Evolutionary conservation across 2,888 invertebrate genomes (phyloP).

Genomic region (Amiota mariae): DNA sequence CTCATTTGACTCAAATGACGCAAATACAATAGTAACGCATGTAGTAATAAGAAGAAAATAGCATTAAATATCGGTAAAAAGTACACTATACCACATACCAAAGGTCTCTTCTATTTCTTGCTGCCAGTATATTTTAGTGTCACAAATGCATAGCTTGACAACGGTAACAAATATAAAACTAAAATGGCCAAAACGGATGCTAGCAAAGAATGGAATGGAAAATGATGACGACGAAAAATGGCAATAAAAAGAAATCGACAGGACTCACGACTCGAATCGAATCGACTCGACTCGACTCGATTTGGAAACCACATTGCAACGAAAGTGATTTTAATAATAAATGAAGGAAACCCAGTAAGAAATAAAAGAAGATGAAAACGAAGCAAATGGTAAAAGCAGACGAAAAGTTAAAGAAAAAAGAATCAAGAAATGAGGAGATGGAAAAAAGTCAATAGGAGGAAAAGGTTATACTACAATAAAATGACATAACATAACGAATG

Average conservation of each 20-base stretch:
- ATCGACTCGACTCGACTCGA: slow-evolving; percentile 36
- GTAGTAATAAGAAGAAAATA: too few species aligned
- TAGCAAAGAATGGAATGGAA: slow-evolving; percentile 10
- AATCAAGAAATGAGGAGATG: too few species aligned
- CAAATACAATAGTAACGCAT: too few species aligned
- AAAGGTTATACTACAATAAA: too few species aligned
- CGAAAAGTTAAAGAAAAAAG: too few species aligned
- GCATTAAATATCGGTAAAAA: too few species aligned
- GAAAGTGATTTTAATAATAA: slow-evolving; percentile 74
- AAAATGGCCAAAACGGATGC: slow-evolving; percentile 27
- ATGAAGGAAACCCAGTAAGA: slow-evolving; percentile 53
- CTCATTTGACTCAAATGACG: too few species aligned
- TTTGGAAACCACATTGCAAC: slow-evolving; percentile 72
- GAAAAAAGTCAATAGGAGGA: too few species aligned
- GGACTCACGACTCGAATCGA: slow-evolving; percentile 35
- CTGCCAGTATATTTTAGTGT: not conserved
- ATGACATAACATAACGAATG: too few species aligned
- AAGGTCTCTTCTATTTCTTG: too few species aligned
- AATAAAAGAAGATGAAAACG: not conserved
- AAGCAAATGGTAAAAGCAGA: not conserved
- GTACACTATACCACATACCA: too few species aligned
- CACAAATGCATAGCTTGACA: slow-evolving; percentile 5
- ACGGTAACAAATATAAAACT: slow-evolving; percentile 24
- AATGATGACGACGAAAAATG: not conserved
- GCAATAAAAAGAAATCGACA: slow-evolving; percentile 61